Evolutionary conservation across 2,888 invertebrate species (phyloP).

Genomic region (Tipula unca): DNA sequence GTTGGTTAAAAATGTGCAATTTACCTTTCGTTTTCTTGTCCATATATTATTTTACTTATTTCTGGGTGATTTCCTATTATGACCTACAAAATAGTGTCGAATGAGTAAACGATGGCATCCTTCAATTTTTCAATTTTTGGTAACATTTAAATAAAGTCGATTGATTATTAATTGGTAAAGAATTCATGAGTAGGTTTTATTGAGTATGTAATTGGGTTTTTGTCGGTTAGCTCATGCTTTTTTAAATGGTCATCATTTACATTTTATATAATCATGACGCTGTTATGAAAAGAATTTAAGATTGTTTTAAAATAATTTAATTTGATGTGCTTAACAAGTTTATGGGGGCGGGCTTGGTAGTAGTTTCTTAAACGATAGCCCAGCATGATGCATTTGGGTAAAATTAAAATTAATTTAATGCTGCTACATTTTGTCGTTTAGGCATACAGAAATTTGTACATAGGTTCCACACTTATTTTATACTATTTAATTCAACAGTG

Average conservation of each 20-base stretch:
- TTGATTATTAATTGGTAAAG: not conserved
- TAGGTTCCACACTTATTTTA: too few species aligned
- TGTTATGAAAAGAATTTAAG: too few species aligned
- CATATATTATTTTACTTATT: not conserved
- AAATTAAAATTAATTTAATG: too few species aligned
- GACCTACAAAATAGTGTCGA: not conserved
- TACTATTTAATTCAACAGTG: too few species aligned
- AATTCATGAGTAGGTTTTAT: not conserved
- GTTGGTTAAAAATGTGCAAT: not conserved
- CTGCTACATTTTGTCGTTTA: too few species aligned
- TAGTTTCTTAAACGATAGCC: too few species aligned
- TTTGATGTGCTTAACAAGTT: too few species aligned
- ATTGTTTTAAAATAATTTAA: too few species aligned
- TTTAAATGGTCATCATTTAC: not conserved
- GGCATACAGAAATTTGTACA: too few species aligned
- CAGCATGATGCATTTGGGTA: too few species aligned
- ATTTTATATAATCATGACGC: not conserved
- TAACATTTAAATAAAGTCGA: not conserved
- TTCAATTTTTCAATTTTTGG: not conserved
- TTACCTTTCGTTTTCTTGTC: not conserved
- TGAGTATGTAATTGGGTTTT: not conserved
- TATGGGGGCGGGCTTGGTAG: too few species aligned
- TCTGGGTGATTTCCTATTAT: not conserved
- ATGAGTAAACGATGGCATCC: not conserved
- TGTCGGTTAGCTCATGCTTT: not conserved